Percentiles rank a stretch among this genome's conserved stretches.
phyloP scores from a whole-genome alignment of 2,888 invertebrate genomes.

The Nezara viridula region DNA sequence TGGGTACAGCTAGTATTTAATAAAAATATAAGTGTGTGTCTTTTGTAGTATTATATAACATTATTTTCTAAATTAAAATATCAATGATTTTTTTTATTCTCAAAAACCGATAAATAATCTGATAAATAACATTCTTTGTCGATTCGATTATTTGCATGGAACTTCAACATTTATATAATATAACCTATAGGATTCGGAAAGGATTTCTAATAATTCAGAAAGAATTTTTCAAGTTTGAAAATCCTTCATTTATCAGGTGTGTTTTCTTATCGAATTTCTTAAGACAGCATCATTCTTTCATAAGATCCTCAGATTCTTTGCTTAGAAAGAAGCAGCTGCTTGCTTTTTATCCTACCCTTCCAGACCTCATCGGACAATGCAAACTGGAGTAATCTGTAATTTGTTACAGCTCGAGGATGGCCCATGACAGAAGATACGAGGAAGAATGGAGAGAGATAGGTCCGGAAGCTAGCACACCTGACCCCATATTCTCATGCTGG shows the following conservation, averaged over 20 bases:
- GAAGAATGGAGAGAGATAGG: constrained; percentile 15
- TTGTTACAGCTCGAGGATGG: constrained; percentile 32
- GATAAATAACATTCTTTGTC: too few species aligned
- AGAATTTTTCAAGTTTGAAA: too few species aligned
- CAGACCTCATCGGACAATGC: constrained; percentile 12
- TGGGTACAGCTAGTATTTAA: too few species aligned
- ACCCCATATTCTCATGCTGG: constrained; percentile 39
- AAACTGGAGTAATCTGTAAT: constrained; percentile 49
- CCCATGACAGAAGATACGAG: constrained; percentile 3
- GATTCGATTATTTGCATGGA: too few species aligned
- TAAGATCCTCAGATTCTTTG: neutral
- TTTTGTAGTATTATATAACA: too few species aligned
- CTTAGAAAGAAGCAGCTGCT: neutral
- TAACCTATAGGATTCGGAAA: too few species aligned
- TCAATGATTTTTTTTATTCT: too few species aligned
- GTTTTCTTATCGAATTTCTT: neutral
- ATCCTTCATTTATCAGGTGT: neutral
- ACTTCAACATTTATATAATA: too few species aligned
- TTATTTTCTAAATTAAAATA: too few species aligned
- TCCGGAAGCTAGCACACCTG: constrained; percentile 47
- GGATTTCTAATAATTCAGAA: too few species aligned
- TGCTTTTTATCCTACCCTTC: constrained; percentile 29
- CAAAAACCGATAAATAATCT: too few species aligned
- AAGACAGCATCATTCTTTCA: neutral
- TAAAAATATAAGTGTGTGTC: too few species aligned